Base-by-base conservation (phyloP, 2,888 invertebrate genomes). In the Mesoligia furuncula region DNA sequence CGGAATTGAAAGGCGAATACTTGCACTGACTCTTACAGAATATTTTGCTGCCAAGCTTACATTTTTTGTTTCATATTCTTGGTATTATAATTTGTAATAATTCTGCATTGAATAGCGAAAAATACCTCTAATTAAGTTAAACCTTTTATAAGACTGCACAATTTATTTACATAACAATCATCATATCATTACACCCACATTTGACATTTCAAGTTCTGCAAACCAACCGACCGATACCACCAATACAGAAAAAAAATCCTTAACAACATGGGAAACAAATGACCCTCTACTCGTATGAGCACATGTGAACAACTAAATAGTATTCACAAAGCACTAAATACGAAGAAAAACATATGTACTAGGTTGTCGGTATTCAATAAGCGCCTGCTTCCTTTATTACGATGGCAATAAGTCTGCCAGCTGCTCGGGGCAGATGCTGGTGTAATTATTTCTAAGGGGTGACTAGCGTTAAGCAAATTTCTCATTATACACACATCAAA, bases 341-440 rank as follows among this genome's bases (percentile, higher is more conserved):
- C 72, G 39, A 31, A 81, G 81, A 88, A 90, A 91, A 91, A 90
- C 86, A 81, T 62, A 17, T 64, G 27, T 59, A 71, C 83, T 82
- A 82, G 87, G 79, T 66, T 80, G 79, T 90, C 85, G 88, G 89
- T 86, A 90, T 92, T 93, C 91, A 90, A 91, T 90, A 91, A 92
- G 87, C 89, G 90, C 87, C 83, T 84, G 88, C 90, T 93, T 94
- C 94, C 93, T 92, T 94, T 94, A 93, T 92, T 92, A 90, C 92
- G 77, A 88, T 88, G 81, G 91, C 89, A 93, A 92, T 91, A 92
- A 90, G 91, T 89, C 89, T 89, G 83, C 89, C 94, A 93, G 93
- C 94, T 94, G 94, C 92, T 88, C 75, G 45, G 71, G 76, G 91
- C 93, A 94, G 93, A 92, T 93, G 94, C 88, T 89, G 85, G 88